These are phyloP conservation scores for Cerceris rybyensis DNA, from an alignment of 2,888 invertebrate genomes.

Conservation along the genomic window DNA sequence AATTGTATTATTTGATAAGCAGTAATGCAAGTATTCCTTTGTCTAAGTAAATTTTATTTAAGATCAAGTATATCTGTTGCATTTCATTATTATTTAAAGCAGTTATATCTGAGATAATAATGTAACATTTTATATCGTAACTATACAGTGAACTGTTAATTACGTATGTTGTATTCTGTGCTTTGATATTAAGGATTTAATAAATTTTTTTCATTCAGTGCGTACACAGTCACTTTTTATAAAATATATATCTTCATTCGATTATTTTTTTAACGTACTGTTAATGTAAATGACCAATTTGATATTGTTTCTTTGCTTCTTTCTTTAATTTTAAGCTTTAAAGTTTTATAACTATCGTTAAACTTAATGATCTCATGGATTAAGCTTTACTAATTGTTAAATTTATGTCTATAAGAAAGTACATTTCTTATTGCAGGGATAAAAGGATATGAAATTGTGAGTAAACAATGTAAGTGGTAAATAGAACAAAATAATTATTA, in stretches of 20 bases:
- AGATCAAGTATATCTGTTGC: constrained; percentile 17
- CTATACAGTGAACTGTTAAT: constrained; percentile 2
- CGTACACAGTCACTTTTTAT: constrained; percentile 5
- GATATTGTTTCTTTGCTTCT: background rate
- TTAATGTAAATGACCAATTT: no score
- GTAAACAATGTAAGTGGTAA: constrained; percentile 52
- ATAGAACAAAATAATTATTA: constrained; percentile 51
- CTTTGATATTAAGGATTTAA: constrained; percentile 7
- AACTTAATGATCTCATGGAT: constrained; percentile 1
- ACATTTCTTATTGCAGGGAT: constrained; percentile 57
- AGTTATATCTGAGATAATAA: constrained; percentile 18
- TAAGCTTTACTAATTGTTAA: constrained; percentile 2
- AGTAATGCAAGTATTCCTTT: constrained; percentile 13
- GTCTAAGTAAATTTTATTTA: constrained; percentile 4
- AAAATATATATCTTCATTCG: no score
- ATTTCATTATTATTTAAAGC: constrained; percentile 4
- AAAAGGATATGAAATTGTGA: constrained; percentile 45
- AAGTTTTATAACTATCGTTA: background rate
- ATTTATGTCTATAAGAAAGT: constrained; percentile 24
- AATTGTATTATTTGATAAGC: constrained; percentile 1
- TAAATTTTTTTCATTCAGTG: constrained; percentile 10
- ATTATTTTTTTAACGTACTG: no score
- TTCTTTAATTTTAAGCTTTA: background rate
- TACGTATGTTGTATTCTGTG: constrained; percentile 1
- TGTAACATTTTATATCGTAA: constrained; percentile 21